Percentiles rank a stretch among this genome's conserved stretches.
These are phyloP conservation scores for Furcifer pardalis DNA, from an alignment of 2,797 vertebrate species.

Conservation along the genomic window DNA sequence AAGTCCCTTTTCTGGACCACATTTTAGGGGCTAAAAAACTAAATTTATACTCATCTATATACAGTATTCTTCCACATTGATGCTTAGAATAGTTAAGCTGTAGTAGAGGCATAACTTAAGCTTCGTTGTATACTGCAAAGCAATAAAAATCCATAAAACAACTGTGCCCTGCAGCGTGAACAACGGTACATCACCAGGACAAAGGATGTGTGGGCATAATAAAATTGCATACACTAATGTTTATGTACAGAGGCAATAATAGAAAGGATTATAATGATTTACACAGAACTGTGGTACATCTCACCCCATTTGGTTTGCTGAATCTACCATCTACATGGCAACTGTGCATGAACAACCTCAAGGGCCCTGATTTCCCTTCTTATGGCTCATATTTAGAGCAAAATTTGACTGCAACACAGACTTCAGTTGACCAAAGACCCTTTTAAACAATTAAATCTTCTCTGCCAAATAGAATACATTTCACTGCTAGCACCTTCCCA, in stretches of 20 bases:
- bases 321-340: too few relatives aligned
- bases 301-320: too few relatives aligned
- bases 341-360: too few relatives aligned
- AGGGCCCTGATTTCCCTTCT: neutral
- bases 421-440: neutral
- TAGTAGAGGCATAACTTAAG: slow-evolving; percentile 42
- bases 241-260: too few relatives aligned
- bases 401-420: neutral
- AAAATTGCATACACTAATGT: too few relatives aligned
- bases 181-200: too few relatives aligned
- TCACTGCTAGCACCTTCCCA: neutral
- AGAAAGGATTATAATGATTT: too few relatives aligned
- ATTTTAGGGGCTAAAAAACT: too few relatives aligned
- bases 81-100: slow-evolving; percentile 31
- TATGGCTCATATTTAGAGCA: neutral
- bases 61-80: slow-evolving; percentile 15
- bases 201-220: too few relatives aligned
- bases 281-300: too few relatives aligned
- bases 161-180: neutral
- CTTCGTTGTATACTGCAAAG: slow-evolving; percentile 1
- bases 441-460: neutral
- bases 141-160: neutral
- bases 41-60: too few relatives aligned
- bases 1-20: too few relatives aligned
- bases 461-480: neutral